Base-by-base conservation (phyloP, 2,888 invertebrate species). In the Phoenoteleia sp. region DNA sequence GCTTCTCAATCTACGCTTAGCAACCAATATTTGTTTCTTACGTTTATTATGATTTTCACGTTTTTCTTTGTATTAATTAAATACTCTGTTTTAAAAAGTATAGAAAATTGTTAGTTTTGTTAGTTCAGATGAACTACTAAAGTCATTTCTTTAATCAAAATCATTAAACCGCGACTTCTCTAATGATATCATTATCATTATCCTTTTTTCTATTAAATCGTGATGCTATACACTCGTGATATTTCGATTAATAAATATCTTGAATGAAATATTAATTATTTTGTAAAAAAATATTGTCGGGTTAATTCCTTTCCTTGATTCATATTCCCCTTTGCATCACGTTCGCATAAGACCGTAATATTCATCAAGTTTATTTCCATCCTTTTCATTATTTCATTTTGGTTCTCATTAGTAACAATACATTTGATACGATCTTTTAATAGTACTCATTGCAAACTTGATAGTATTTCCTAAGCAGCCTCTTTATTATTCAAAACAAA, bases 191-290 rank as follows among this genome's bases (percentile, higher is more conserved):
- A 67, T 67, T 62, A 33, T 21, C 36, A 67, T 67, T 62, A 33
- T 21, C 36, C 27, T 33, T 19, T 3, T 23, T 23, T 39, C 9
- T 23, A 23, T 3, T 23, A 23, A 36, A 42, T 2, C 15, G 1
- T 3, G 15, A 25, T 23, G 52, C 9, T 9, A 33, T 33, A 33
- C 33, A 3, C 33, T 33, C 11, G 9, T 33, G 33, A 9, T 9
- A 33, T 33, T 33, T 11, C 2, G 33, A 9, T 7, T n/a, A 67
- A 52, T 67, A 9, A 25, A 39, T 39, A n/a, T 11, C 39, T 52
- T 67, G 21, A 67, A 36, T 67, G 36, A 52, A 52, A n/a, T 33
- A 49, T 66, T 49, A 49, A 66, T 66, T 66, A 66, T 66, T 49
- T 9, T n/a, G n/a, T n/a, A 3, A 33, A 33, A 6, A 33, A 33